Conservation (phyloP, 2,888 invertebrate genomes). For the Nymphalis urticae region DNA sequence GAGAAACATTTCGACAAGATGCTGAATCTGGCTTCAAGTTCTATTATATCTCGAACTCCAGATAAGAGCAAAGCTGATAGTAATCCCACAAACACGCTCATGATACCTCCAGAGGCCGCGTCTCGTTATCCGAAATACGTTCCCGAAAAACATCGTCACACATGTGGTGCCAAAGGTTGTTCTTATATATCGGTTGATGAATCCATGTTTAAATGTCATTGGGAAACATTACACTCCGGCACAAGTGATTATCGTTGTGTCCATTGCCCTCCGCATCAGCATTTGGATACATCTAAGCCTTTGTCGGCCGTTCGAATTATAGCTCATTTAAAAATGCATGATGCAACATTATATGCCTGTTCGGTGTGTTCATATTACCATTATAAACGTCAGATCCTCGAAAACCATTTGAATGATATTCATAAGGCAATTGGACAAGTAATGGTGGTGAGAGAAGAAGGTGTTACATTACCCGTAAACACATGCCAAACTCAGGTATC, state of each 20-base stretch:
- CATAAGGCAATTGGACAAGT: slow-evolving; percentile 78
- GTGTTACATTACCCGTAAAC: slow-evolving; percentile 45
- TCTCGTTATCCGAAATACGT: slow-evolving; percentile 75
- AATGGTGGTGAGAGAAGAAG: slow-evolving; percentile 62
- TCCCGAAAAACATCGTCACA: slow-evolving; percentile 81
- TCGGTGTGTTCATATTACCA: slow-evolving; percentile 85
- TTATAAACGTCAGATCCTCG: slow-evolving; percentile 82
- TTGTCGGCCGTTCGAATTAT: slow-evolving; percentile 84
- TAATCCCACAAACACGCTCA: slow-evolving; percentile 28
- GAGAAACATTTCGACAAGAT: slow-evolving; percentile 93
- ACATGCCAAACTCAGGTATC: slow-evolving; percentile 28
- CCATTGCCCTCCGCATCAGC: slow-evolving; percentile 84
- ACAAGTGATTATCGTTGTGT: slow-evolving; percentile 84
- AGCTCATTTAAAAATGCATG: slow-evolving; percentile 89
- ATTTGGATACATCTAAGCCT: slow-evolving; percentile 67
- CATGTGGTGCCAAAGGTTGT: slow-evolving; percentile 87
- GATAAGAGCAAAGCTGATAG: slow-evolving; percentile 46
- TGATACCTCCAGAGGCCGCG: slow-evolving; percentile 50
- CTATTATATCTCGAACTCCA: slow-evolving; percentile 52
- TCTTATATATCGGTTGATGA: slow-evolving; percentile 87
- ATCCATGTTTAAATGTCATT: slow-evolving; percentile 86
- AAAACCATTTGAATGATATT: slow-evolving; percentile 84
- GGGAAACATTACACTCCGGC: slow-evolving; percentile 86
- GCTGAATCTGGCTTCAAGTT: slow-evolving; percentile 91
- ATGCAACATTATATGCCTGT: slow-evolving; percentile 87